Conservation (phyloP, 2,113 vertebrate species). For the Phaethon lepturus region DNA sequence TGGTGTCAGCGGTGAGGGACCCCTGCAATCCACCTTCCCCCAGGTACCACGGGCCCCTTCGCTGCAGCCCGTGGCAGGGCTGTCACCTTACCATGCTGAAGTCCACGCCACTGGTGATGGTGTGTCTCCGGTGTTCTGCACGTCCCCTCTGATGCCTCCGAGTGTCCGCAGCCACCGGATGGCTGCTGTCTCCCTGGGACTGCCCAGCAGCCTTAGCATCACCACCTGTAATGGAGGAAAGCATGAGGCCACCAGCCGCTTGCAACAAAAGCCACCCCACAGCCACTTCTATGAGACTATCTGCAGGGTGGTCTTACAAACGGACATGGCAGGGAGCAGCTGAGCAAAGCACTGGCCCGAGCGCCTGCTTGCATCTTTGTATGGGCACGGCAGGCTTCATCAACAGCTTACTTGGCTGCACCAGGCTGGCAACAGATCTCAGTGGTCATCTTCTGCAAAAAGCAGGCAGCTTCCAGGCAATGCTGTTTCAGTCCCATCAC, state of each 20-base stretch:
- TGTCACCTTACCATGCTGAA: conserved; percentile 83
- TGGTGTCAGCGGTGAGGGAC: not conserved
- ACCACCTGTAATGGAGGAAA: conserved; percentile 49
- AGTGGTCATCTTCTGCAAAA: not conserved
- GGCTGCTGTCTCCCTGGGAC: conserved; percentile 76
- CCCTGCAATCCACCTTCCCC: not conserved
- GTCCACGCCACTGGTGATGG: conserved; percentile 91
- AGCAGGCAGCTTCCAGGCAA: not conserved
- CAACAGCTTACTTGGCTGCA: not conserved
- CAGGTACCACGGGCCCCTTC: too few species aligned
- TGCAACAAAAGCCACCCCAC: not conserved
- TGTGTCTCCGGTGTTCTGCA: conserved; percentile 89
- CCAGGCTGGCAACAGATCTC: not conserved
- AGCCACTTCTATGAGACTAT: not conserved
- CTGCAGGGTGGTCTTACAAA: not conserved
- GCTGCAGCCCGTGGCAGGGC: not conserved
- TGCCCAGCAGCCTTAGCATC: conserved; percentile 73
- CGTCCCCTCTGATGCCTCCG: conserved; percentile 78
- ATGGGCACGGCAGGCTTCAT: not conserved
- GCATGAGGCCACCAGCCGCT: not conserved
- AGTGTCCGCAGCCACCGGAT: conserved; percentile 60
- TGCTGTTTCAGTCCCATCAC: not conserved
- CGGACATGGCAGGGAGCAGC: not conserved
- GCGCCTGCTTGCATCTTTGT: not conserved
- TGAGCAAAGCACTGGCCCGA: not conserved